Evolutionary conservation across 1,140 invertebrate species (phyloP).

Genomic region (Drosophila repletoides): DNA sequence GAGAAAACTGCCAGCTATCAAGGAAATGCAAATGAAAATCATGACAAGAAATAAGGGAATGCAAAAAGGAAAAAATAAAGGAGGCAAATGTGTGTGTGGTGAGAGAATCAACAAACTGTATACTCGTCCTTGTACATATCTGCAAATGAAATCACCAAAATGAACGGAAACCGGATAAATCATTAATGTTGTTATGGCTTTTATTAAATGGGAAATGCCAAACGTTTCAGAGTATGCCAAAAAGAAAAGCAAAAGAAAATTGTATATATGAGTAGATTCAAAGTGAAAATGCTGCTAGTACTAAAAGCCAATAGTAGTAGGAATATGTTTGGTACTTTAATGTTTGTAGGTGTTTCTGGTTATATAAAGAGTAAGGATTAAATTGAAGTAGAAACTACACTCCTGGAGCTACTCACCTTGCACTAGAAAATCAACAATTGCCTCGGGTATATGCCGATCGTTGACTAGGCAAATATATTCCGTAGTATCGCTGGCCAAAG

Average conservation of each 20-base stretch:
- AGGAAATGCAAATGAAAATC: constrained; percentile 64
- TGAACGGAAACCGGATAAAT: constrained; percentile 67
- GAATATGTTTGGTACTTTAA: too few relatives aligned
- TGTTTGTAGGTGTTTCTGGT: too few relatives aligned
- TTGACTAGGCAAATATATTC: constrained; percentile 88
- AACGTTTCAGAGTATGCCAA: not conserved
- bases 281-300: too few relatives aligned
- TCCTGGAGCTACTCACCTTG: constrained; percentile 84
- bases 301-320: too few relatives aligned
- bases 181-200: constrained; percentile 63
- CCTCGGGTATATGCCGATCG: constrained; percentile 86
- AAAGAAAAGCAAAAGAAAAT: not conserved
- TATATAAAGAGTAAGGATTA: too few relatives aligned
- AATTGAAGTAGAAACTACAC: not conserved
- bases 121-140: constrained; percentile 36
- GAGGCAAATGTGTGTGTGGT: not conserved
- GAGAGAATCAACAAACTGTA: constrained; percentile 9
- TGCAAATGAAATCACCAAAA: constrained; percentile 53
- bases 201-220: constrained; percentile 40
- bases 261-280: constrained; percentile 20
- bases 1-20: constrained; percentile 58
- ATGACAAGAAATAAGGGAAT: constrained; percentile 49
- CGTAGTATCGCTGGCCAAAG: constrained; percentile 85
- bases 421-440: constrained; percentile 86
- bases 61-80: constrained; percentile 30